These are phyloP conservation scores for Liodrosophila aerea DNA, from an alignment of 2,888 invertebrate species.

Conservation along the genomic window DNA sequence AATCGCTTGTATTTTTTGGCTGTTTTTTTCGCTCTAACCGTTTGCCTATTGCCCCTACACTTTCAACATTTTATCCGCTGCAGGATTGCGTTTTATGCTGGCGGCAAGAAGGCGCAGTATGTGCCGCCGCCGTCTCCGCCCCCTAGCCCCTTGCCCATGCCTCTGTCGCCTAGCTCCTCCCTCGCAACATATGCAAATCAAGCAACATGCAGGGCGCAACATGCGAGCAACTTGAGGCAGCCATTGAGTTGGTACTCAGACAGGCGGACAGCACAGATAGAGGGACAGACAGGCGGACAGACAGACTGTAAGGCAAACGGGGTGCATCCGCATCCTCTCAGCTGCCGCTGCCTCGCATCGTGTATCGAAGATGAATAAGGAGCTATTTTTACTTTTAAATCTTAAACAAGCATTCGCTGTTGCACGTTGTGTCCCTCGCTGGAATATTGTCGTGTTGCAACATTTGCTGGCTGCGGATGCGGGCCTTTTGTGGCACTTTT, in stretches of 20 bases:
- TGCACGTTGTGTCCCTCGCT: constrained; percentile 2
- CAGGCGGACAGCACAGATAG: constrained; percentile 2
- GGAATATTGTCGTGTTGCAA: constrained; percentile 37
- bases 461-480: constrained; percentile 38
- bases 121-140: constrained; percentile 4
- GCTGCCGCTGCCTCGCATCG: constrained; percentile 44
- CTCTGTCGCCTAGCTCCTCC: constrained; percentile 15
- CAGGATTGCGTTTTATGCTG: constrained; percentile 41
- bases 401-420: constrained; percentile 53
- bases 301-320: constrained; percentile 20
- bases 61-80: background rate
- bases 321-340: constrained; percentile 53
- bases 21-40: constrained; percentile 25
- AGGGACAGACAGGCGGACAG: background rate
- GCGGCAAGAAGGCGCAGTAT: constrained; percentile 39
- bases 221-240: constrained; percentile 44
- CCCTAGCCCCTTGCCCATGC: constrained; percentile 5
- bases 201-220: constrained; percentile 67
- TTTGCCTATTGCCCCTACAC: constrained; percentile 35
- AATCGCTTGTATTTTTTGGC: constrained; percentile 17
- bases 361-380: constrained; percentile 81
- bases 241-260: too few species aligned
- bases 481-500: constrained; percentile 53
- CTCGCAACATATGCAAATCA: constrained; percentile 65
- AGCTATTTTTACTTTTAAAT: constrained; percentile 81